Evolutionary conservation across 2,113 vertebrate species (phyloP), one percentile per base, ranked within the genome.

Genomic region (Hypocryptadius cinnamomeus): DNA sequence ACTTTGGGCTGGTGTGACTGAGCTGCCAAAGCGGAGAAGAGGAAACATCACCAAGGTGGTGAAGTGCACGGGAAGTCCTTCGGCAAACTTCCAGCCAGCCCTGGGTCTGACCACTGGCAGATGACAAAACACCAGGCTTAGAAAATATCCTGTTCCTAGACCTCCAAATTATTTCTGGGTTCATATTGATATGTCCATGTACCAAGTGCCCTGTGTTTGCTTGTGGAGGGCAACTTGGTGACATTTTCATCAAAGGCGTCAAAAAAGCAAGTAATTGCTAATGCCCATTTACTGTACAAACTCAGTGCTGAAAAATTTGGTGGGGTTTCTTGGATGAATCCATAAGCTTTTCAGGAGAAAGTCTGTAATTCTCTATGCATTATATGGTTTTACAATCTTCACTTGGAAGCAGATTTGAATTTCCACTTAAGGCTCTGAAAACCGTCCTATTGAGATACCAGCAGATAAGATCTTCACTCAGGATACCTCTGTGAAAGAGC

Each of bases 1-100:
- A 99, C 93, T 98, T 99, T 3, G 98, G 99, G 84, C 96, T 98
- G 92, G 98, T 99, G 47, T 99, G 95, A 98, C 80, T 9, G 31
- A 82, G 57, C 80, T 79, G 53, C 60, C 51, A 9, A 30, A 85
- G 70, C 30, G 15, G 15, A 33, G 63, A 21, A 42, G 37, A n/a
- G 10, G 39, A 74, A 60, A 65, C 18, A 21, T 79, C 61, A 14
- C 15, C 0, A 0, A 74, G 60, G 31, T 22, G 63, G 31, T 4
- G 13, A 65, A 74, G 63, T 28, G 59, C 48, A 35, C 0, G 0
- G 37, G 7, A 70, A 28, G 24, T 59, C 35, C 79, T 87, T 56
- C 48, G 1, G 14, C 0, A 0, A 65, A 37, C 8, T 64, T 48
- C 53, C 77, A 91, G 20, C 25, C 18, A 6, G 17, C 45, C 85